Evolutionary conservation across 2,888 invertebrate genomes (phyloP).

Genomic region (Aporophyla lueneburgensis): DNA sequence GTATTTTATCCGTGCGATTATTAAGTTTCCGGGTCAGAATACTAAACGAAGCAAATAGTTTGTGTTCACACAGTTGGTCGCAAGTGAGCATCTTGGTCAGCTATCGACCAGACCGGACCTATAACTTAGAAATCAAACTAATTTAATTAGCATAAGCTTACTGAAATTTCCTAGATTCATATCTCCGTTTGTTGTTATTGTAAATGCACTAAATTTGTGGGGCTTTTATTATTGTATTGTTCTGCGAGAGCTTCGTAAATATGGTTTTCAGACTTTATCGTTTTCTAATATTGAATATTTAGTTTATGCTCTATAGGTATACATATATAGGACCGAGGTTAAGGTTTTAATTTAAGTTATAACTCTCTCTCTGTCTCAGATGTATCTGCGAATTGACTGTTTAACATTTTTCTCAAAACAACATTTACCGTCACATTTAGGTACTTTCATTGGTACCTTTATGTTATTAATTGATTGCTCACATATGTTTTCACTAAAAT

Average conservation of each 20-base stretch:
- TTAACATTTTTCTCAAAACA: constrained; percentile 14
- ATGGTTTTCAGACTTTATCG: constrained; percentile 4
- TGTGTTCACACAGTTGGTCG: constrained; percentile 68
- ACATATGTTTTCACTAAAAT: constrained; percentile 26
- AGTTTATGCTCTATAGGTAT: background rate
- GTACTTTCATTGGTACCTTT: background rate
- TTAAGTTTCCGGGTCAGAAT: constrained; percentile 57
- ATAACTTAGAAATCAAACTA: constrained; percentile 78
- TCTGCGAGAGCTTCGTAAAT: background rate
- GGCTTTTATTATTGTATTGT: constrained; percentile 36
- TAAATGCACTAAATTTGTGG: constrained; percentile 56
- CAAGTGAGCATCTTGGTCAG: constrained; percentile 76
- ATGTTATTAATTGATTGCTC: constrained; percentile 10
- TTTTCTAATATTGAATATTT: constrained; percentile 36
- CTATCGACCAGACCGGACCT: constrained; percentile 67
- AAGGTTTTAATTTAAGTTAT: background rate
- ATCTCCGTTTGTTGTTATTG: constrained; percentile 65
- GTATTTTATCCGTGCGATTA: constrained; percentile 58
- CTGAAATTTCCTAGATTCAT: constrained; percentile 69
- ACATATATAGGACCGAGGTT: too few relatives aligned
- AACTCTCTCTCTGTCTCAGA: background rate
- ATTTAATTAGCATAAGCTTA: constrained; percentile 81
- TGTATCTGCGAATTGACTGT: background rate
- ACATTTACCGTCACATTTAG: too few relatives aligned
- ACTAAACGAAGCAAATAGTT: constrained; percentile 70